phyloP scores from a whole-genome alignment of 2,888 invertebrate genomes.

The Parascotia fuliginaria region DNA sequence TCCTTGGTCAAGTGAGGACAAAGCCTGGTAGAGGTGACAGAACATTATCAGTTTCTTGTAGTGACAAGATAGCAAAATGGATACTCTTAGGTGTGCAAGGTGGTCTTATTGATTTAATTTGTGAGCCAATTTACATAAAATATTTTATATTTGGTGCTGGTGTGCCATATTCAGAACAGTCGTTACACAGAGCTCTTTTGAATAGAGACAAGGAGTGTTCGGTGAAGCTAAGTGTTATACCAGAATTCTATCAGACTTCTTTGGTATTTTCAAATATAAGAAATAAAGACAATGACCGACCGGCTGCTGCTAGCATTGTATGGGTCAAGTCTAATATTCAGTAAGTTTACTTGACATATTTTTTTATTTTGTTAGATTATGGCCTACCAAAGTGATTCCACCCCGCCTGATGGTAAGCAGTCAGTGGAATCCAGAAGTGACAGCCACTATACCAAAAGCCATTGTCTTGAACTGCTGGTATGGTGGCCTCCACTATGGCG shows the following conservation, averaged over 20 bases:
- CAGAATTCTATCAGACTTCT: conserved; percentile 59
- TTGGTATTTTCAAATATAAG: conserved; percentile 55
- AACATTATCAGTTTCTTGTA: conserved; percentile 96
- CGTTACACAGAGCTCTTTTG: conserved; percentile 85
- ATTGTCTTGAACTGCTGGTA: too few relatives aligned
- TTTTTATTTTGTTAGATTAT: too few relatives aligned
- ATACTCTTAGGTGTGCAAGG: conserved; percentile 94
- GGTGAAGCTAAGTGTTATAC: conserved; percentile 35
- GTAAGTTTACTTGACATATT: conserved; percentile 46
- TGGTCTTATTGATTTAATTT: conserved; percentile 89
- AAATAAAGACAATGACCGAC: conserved; percentile 47
- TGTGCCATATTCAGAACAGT: conserved; percentile 86
- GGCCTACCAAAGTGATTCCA: too few relatives aligned
- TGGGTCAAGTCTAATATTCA: conserved; percentile 58
- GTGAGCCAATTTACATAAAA: conserved; percentile 88
- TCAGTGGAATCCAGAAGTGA: too few relatives aligned
- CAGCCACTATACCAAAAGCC: too few relatives aligned
- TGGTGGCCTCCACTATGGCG: too few relatives aligned
- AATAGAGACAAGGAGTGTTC: conserved; percentile 54
- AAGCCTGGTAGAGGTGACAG: conserved; percentile 97
- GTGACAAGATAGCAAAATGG: conserved; percentile 97
- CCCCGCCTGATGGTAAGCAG: too few relatives aligned
- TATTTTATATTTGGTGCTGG: conserved; percentile 90
- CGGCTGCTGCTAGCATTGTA: conserved; percentile 70
- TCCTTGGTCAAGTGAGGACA: conserved; percentile 90